Evolutionary conservation across 2,888 invertebrate genomes (phyloP).

Genomic region (Acronicta psi): DNA sequence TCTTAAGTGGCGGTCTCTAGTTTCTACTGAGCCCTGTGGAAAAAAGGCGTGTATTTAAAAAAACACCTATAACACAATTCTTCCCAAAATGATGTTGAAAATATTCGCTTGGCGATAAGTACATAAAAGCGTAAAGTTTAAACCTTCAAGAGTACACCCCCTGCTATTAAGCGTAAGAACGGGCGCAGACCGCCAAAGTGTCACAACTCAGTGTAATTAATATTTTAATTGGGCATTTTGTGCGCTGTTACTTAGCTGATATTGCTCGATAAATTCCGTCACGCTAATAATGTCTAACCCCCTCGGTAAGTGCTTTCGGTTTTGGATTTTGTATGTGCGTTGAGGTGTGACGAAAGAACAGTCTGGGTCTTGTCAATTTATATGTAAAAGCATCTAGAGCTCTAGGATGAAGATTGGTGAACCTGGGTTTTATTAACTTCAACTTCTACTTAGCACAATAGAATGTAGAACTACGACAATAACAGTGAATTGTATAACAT

Average conservation of each 20-base stretch:
- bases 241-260: conserved; percentile 86
- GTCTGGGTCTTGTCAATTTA: no score
- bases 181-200: conserved; percentile 74
- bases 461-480: no score
- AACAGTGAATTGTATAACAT: no score
- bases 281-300: conserved; percentile 78
- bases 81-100: conserved; percentile 49
- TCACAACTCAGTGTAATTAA: conserved; percentile 87
- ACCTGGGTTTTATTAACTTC: no score
- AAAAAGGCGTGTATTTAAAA: no score
- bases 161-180: conserved; percentile 71
- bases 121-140: conserved; percentile 62
- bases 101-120: conserved; percentile 60
- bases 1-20: no score
- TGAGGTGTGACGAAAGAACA: conserved; percentile 15
- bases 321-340: conserved; percentile 64
- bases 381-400: no score
- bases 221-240: conserved; percentile 88
- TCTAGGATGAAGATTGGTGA: background rate
- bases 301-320: conserved; percentile 66
- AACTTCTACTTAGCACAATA: no score
- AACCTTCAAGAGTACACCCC: conserved; percentile 58
- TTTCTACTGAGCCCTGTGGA: no score
- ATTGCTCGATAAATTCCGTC: conserved; percentile 85
- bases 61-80: conserved; percentile 44